Evolutionary conservation across 2,888 invertebrate genomes (phyloP).

Genomic region (Brenthis daphne): DNA sequence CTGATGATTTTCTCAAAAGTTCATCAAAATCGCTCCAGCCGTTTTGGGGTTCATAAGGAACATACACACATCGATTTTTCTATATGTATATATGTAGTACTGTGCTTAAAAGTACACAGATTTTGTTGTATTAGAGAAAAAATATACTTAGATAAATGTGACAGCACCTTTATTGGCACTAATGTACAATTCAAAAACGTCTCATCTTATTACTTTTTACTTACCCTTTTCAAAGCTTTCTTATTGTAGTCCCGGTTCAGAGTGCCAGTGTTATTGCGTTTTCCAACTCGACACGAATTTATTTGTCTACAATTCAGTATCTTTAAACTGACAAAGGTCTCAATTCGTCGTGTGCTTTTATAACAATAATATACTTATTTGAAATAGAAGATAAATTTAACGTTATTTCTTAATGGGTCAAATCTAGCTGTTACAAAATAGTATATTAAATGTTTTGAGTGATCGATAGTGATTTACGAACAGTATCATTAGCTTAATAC

Average conservation of each 20-base stretch:
- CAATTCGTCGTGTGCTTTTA: constrained; percentile 2
- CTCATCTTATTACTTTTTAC: constrained; percentile 7
- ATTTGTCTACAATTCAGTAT: constrained; percentile 16
- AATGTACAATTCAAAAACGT: constrained; percentile 3
- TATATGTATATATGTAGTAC: no score
- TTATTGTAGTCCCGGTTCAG: background rate
- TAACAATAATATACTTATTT: background rate
- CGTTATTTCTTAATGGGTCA: background rate
- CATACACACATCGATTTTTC: no score
- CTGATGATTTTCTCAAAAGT: no score
- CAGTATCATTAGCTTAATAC: no score
- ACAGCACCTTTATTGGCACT: no score
- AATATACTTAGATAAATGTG: background rate
- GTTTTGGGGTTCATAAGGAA: no score
- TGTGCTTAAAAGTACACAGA: background rate
- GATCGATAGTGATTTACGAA: no score
- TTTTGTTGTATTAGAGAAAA: background rate
- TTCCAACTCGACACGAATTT: constrained; percentile 14
- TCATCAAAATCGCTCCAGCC: no score
- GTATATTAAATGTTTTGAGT: no score
- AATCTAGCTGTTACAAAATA: background rate
- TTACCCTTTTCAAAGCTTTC: background rate
- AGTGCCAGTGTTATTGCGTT: constrained; percentile 2
- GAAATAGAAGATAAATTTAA: background rate
- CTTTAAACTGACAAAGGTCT: constrained; percentile 4